Evolutionary conservation across 1,140 invertebrate genomes (phyloP).

Genomic region (Littorina saxatilis): DNA sequence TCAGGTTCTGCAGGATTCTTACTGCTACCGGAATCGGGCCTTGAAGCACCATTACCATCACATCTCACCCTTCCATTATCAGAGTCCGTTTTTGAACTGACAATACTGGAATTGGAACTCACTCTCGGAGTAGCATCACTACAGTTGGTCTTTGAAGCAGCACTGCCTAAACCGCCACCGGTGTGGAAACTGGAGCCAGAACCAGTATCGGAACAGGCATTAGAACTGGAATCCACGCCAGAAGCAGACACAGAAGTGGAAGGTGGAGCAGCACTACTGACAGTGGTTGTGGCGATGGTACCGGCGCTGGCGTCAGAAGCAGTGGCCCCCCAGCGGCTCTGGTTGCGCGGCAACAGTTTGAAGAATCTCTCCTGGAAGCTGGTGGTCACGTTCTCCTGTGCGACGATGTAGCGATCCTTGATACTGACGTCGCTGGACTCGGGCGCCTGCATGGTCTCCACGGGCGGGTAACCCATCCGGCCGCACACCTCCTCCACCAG

Average conservation of each 20-base stretch:
- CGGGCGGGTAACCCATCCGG: background rate
- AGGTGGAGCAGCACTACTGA: background rate
- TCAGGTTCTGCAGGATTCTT: no score
- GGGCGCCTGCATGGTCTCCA: background rate
- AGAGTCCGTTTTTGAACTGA: no score
- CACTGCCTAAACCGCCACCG: no score
- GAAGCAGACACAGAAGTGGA: background rate
- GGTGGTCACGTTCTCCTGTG: background rate
- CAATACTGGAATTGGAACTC: no score
- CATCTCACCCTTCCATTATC: no score
- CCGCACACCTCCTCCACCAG: conserved; percentile 46
- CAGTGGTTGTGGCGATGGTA: background rate
- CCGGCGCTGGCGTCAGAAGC: background rate
- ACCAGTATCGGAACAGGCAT: no score
- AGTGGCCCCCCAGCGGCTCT: background rate
- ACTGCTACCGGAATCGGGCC: no score
- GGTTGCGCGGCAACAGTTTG: background rate
- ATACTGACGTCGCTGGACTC: no score
- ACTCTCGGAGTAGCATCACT: no score
- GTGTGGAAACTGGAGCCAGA: background rate
- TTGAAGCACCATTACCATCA: no score
- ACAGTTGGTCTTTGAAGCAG: no score
- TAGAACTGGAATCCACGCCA: no score
- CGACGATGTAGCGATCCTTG: background rate
- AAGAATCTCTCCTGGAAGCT: background rate